phyloP scores from a whole-genome alignment of 2,888 invertebrate genomes.

The Phyllotreta cruciferae region DNA sequence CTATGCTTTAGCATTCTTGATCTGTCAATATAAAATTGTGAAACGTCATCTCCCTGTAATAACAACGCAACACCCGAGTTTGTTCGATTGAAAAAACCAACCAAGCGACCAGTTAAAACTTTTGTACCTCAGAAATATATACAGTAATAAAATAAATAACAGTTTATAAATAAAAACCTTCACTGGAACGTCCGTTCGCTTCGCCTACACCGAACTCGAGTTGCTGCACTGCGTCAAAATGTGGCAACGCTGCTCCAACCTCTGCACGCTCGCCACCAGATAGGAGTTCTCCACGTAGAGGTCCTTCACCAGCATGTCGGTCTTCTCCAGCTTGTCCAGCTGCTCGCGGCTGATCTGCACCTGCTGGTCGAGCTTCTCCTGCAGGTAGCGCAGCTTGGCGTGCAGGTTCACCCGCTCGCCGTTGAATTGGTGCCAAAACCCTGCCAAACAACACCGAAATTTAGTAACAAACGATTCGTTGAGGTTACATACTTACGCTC shows the following conservation, averaged over 20 bases:
- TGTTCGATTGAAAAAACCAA: too few species aligned
- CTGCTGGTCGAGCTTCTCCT: constrained; percentile 65
- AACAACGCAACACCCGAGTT: too few species aligned
- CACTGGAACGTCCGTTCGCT: constrained; percentile 7
- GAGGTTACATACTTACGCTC: constrained; percentile 64
- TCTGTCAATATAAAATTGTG: too few species aligned
- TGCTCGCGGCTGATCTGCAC: constrained; percentile 64
- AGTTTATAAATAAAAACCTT: not conserved
- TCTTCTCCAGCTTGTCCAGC: constrained; percentile 72
- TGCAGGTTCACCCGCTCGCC: constrained; percentile 65
- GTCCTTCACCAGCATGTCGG: constrained; percentile 81
- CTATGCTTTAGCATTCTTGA: too few species aligned
- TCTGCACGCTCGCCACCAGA: constrained; percentile 70
- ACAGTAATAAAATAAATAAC: not conserved
- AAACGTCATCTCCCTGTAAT: too few species aligned
- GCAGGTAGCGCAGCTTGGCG: constrained; percentile 62
- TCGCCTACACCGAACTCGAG: constrained; percentile 47
- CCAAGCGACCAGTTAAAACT: too few species aligned
- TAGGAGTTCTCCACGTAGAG: constrained; percentile 86
- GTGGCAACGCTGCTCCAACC: constrained; percentile 65
- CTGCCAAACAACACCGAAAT: constrained; percentile 53
- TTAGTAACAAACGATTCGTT: constrained; percentile 7
- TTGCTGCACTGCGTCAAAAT: constrained; percentile 59
- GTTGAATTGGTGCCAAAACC: constrained; percentile 65
- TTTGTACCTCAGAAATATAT: too few species aligned